Conservation (phyloP, 2,888 invertebrate genomes). For the Homarus gammarus region DNA sequence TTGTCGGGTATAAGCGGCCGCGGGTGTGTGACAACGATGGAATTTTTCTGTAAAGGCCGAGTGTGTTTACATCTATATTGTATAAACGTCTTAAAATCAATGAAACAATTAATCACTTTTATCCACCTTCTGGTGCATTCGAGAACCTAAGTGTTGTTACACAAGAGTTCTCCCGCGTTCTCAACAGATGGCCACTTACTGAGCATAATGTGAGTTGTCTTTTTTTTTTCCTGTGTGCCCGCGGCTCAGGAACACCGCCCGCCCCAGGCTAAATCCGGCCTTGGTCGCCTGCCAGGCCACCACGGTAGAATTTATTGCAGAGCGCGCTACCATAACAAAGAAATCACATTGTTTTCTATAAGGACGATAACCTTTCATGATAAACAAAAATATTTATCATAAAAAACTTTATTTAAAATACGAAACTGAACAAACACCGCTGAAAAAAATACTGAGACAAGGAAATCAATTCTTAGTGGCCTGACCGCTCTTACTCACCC, state of each 20-base stretch:
- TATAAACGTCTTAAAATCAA: no score
- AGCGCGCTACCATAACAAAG: slow-evolving; percentile 37
- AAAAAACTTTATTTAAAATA: not conserved
- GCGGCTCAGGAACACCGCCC: slow-evolving; percentile 49
- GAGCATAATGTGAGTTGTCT: slow-evolving; percentile 38
- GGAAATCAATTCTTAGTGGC: slow-evolving; percentile 44
- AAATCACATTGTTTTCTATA: not conserved
- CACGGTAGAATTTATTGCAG: slow-evolving; percentile 1
- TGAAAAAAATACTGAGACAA: not conserved
- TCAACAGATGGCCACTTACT: slow-evolving; percentile 41
- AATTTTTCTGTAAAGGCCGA: no score
- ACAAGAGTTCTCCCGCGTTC: slow-evolving; percentile 35
- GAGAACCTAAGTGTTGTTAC: slow-evolving; percentile 13
- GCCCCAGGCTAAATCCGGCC: slow-evolving; percentile 63
- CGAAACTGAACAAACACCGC: not conserved
- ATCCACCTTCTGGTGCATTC: not conserved
- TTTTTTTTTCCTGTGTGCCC: slow-evolving; percentile 25
- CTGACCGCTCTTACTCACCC: slow-evolving; percentile 53
- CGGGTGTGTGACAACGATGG: no score
- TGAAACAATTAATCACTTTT: no score
- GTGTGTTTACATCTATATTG: no score
- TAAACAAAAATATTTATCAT: not conserved
- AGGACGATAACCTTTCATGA: not conserved
- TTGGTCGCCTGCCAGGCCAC: slow-evolving; percentile 55
- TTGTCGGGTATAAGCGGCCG: no score